A percentile compares a stretch with the other conserved stretches of the same genome.
Conservation (phyloP, 2,888 invertebrate genomes). For the Dryomyza anilis region DNA sequence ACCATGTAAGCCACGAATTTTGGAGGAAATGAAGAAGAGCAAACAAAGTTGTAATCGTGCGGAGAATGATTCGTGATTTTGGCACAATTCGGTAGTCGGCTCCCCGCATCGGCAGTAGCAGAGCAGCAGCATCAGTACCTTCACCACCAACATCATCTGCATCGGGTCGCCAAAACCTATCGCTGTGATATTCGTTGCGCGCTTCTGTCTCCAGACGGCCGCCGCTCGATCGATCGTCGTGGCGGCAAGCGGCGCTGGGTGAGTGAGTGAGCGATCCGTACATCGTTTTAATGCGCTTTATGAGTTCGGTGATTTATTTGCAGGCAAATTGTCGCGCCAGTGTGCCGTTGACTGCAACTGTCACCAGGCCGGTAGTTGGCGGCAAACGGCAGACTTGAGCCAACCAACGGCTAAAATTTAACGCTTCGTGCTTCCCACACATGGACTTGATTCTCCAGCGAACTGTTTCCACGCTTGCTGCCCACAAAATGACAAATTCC, state of each 20-base stretch:
- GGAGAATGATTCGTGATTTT: constrained; percentile 55
- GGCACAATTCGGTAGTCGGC: constrained; percentile 52
- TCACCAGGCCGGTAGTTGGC: too few relatives aligned
- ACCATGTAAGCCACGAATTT: background rate
- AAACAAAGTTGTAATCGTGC: constrained; percentile 35
- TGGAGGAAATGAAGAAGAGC: constrained; percentile 3
- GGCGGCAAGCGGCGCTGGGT: background rate
- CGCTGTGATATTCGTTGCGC: too few relatives aligned
- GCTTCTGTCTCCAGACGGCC: background rate
- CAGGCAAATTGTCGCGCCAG: constrained; percentile 54
- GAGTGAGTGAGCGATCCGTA: background rate
- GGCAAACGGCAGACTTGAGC: too few relatives aligned
- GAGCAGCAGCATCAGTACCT: too few relatives aligned
- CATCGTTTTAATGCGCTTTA: constrained; percentile 24
- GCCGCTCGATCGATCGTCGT: background rate
- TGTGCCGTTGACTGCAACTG: constrained; percentile 48
- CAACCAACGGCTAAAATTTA: constrained; percentile 47
- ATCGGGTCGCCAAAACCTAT: too few relatives aligned
- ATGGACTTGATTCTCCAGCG: constrained; percentile 33
- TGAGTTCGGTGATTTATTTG: constrained; percentile 52
- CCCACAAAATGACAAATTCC: constrained; percentile 52
- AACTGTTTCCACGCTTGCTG: constrained; percentile 62
- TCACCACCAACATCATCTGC: too few relatives aligned
- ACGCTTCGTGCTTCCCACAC: constrained; percentile 45
- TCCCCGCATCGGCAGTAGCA: background rate